Conservation (phyloP, 2,888 invertebrate genomes). For the Siphlonurus alternatus region DNA sequence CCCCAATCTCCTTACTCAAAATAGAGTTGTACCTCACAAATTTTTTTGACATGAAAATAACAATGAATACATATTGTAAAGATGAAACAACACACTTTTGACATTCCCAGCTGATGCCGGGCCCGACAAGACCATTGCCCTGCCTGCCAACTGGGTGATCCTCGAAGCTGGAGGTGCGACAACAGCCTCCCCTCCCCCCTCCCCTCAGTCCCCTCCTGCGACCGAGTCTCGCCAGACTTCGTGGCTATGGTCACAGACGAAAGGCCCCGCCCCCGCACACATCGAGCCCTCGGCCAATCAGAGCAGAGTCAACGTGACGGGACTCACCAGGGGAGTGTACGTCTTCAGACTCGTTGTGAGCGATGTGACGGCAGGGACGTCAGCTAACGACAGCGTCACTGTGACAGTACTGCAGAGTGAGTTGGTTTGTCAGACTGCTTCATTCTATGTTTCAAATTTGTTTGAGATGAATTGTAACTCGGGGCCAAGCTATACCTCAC, state of each 20-base stretch:
- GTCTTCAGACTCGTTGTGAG: constrained; percentile 62
- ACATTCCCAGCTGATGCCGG: constrained; percentile 32
- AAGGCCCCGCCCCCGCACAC: background rate
- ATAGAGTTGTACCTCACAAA: no score
- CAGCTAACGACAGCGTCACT: constrained; percentile 51
- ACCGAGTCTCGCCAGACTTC: background rate
- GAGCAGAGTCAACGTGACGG: constrained; percentile 53
- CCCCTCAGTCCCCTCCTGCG: background rate
- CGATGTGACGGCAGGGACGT: constrained; percentile 64
- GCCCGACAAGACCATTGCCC: constrained; percentile 45
- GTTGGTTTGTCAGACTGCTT: constrained; percentile 20
- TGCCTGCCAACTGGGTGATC: constrained; percentile 64
- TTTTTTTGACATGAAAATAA: no score
- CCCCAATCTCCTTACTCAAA: no score
- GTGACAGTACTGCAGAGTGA: constrained; percentile 74
- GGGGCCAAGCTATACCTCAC: no score
- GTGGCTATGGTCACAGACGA: background rate
- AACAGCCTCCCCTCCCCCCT: background rate
- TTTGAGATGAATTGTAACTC: no score
- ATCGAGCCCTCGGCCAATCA: background rate
- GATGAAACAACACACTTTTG: no score
- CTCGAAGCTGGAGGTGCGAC: constrained; percentile 40
- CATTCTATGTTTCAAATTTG: background rate
- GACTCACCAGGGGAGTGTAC: constrained; percentile 70
- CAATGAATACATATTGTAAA: no score